Evolutionary conservation across 2,797 vertebrate species (phyloP), one percentile per base, ranked within the genome.

Genomic region (Rhynchonycteris naso): DNA sequence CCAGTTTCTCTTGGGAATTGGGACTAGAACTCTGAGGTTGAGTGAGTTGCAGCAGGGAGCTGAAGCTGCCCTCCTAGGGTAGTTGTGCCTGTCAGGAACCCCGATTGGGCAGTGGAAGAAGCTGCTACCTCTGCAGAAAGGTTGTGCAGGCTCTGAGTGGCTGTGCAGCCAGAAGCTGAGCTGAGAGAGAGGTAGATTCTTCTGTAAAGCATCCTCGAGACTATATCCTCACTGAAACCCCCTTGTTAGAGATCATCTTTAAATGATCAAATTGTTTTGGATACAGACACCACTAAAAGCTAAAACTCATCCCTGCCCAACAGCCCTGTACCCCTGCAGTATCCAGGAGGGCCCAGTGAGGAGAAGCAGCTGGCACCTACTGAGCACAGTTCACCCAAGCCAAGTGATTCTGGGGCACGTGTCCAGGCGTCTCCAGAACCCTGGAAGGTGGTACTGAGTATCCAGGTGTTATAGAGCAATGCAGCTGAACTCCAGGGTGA

Each of bases 361-460:
- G 69, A 38, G 26, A 9, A 76, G 82, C 78, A 52, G 61, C 80
- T 71, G 76, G 84, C 7, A 18, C 63, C 72, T 58, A 19, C 7
- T 56, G 91, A 93, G 59, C 33, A 76, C 43, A 84, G n/a, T n/a
- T 30, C 58, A 30, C 43, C n/a, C 33, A 63, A 86, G 66, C 50
- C 88, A 82, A 74, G 81, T 16, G 28, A 66, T 88, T 95, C 69
- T 3, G 2, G 1, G 8, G 69, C 75, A 52, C 19, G 72, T 56
- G 56, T 61, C 68, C 69, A 88, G 72, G 88, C 85, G 79, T 92
- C 68, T 82, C 85, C 35, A 68, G 65, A 75, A 30, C 50, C 35
- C 47, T 50, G 12, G 26, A 79, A 88, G 43, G 85, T 68, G 78
- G 78, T 82, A 84, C 54, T 72, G 66, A 63, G 69, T 59, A 94